Evolutionary conservation across 2,113 vertebrate species (phyloP).

Genomic region (Suricata suricatta): DNA sequence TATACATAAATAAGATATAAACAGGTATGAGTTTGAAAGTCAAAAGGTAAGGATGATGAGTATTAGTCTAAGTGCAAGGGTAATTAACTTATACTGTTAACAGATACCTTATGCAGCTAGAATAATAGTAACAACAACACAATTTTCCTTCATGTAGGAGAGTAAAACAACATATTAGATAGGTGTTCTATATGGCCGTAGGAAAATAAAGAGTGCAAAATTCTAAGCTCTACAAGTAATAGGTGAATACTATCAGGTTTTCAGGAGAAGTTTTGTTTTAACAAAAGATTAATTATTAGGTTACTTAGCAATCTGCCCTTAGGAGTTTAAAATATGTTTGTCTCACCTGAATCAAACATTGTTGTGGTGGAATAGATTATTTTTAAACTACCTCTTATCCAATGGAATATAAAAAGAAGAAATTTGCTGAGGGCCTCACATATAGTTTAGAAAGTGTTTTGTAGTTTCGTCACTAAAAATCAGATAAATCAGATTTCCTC

Average conservation of each 20-base stretch:
- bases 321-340: not conserved
- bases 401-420: not conserved
- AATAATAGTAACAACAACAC: not conserved
- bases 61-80: not conserved
- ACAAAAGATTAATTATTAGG: not conserved
- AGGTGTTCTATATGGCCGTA: not conserved
- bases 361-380: not conserved
- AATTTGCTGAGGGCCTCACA: not conserved
- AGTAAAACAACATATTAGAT: not conserved
- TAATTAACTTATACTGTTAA: not conserved
- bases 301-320: not conserved
- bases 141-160: not conserved
- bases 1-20: not conserved
- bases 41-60: not conserved
- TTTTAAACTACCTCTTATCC: not conserved
- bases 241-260: not conserved
- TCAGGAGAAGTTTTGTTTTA: not conserved
- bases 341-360: not conserved
- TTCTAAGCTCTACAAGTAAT: not conserved
- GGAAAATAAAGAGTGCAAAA: constrained; percentile 8
- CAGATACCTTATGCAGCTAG: not conserved
- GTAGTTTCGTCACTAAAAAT: not conserved
- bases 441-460: not conserved
- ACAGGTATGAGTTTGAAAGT: not conserved
- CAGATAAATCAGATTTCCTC: not conserved